phyloP scores from a whole-genome alignment of 1,140 invertebrate species.

The Agrilus planipennis region DNA sequence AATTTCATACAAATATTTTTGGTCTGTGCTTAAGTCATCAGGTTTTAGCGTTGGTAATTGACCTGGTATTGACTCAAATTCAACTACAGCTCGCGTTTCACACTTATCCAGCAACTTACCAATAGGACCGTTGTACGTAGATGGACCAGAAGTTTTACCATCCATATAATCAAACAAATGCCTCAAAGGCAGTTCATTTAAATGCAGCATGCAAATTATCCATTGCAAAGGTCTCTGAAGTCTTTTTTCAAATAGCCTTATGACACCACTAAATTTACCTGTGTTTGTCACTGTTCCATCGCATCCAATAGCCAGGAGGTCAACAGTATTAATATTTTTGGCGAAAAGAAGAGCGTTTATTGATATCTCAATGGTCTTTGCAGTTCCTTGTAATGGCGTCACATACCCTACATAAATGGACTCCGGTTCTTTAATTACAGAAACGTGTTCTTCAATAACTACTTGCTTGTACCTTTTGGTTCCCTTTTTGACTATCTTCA shows the following conservation, averaged over 20 bases:
- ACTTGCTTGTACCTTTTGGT: not conserved
- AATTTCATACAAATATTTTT: no score
- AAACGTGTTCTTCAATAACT: constrained; percentile 2
- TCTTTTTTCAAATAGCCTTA: not conserved
- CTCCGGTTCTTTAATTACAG: not conserved
- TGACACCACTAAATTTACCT: not conserved
- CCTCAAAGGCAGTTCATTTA: constrained; percentile 15
- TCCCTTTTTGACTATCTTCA: not conserved
- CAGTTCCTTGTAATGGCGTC: not conserved
- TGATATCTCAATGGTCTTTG: not conserved
- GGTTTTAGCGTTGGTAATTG: no score
- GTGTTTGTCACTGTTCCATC: constrained; percentile 4
- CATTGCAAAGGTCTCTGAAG: not conserved
- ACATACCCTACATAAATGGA: not conserved
- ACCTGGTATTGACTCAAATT: no score
- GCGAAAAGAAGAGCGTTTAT: no score
- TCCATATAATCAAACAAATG: constrained; percentile 23
- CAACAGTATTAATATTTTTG: not conserved
- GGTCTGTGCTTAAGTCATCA: no score
- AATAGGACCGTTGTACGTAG: constrained; percentile 18
- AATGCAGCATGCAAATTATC: not conserved
- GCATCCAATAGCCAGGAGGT: not conserved
- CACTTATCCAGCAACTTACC: constrained; percentile 18
- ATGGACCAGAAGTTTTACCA: constrained; percentile 21
- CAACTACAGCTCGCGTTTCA: no score